Percentiles rank a stretch among this genome's conserved stretches.
These are phyloP conservation scores for Amphipyra tragopoginis DNA, from an alignment of 2,888 invertebrate genomes.

Conservation along the genomic window DNA sequence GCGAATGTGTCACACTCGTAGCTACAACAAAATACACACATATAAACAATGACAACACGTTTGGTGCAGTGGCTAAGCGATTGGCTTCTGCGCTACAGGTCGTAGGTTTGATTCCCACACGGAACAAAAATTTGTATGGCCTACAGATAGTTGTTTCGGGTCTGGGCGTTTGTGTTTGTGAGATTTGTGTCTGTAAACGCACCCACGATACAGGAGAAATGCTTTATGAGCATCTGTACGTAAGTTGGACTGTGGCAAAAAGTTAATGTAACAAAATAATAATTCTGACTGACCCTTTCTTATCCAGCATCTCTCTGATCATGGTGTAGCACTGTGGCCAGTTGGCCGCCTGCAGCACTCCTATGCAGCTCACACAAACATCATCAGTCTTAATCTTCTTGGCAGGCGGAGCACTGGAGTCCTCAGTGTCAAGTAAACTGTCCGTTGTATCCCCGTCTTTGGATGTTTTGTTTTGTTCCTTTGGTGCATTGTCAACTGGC, in stretches of 20 bases:
- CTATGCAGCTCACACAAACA: conserved; percentile 93
- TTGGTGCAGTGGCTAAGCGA: too few species aligned
- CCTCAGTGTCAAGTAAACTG: conserved; percentile 1
- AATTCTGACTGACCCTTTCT: conserved; percentile 76
- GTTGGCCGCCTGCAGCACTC: conserved; percentile 91
- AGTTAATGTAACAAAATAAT: neutral
- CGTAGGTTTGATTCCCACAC: too few species aligned
- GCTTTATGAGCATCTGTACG: neutral
- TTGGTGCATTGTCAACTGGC: neutral
- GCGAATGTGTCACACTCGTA: conserved; percentile 92
- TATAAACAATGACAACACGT: too few species aligned
- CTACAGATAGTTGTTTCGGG: too few species aligned
- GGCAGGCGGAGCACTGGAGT: conserved; percentile 56
- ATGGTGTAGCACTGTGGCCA: conserved; percentile 88
- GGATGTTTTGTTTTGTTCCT: neutral
- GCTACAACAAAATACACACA: too few species aligned
- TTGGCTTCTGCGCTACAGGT: too few species aligned
- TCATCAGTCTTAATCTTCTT: conserved; percentile 84
- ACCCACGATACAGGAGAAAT: too few species aligned
- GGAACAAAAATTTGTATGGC: too few species aligned
- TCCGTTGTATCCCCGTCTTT: neutral
- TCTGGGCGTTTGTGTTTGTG: too few species aligned
- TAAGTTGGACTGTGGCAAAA: neutral
- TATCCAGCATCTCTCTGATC: conserved; percentile 87
- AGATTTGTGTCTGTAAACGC: too few species aligned